Percentiles rank a stretch among this genome's conserved stretches.
phyloP scores from a whole-genome alignment of 2,797 vertebrate species.

The Hypotaenidia philippensis region DNA sequence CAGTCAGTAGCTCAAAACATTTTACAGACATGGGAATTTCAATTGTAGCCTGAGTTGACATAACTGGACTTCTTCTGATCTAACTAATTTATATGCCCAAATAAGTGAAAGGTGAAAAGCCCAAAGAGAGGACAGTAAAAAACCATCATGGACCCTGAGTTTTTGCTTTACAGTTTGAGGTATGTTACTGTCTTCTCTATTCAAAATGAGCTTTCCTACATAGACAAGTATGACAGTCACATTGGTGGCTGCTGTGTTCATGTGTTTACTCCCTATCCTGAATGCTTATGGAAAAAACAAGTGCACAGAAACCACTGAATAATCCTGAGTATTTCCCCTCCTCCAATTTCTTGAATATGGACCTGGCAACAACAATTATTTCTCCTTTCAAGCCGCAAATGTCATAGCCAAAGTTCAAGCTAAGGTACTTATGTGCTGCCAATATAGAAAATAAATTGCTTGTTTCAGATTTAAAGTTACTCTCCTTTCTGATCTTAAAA shows the following conservation, averaged over 20 bases:
- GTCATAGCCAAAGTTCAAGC: neutral
- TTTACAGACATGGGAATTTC: neutral
- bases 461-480: neutral
- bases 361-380: neutral
- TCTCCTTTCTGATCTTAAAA: neutral
- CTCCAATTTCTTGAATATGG: neutral
- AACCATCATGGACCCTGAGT: rapidly evolving
- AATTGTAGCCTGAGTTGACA: neutral
- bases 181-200: neutral
- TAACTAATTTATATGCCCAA: neutral
- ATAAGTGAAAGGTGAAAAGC: neutral
- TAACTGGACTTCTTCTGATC: neutral
- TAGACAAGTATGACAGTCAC: neutral
- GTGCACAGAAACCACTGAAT: neutral
- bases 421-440: neutral
- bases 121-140: neutral
- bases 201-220: neutral
- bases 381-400: neutral
- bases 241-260: neutral
- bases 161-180: neutral
- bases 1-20: neutral
- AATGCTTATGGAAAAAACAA: neutral
- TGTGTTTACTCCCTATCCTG: neutral
- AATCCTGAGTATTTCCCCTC: neutral
- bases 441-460: neutral